Conservation (phyloP, 2,797 vertebrate genomes). For the Neosalanx taihuensis region DNA sequence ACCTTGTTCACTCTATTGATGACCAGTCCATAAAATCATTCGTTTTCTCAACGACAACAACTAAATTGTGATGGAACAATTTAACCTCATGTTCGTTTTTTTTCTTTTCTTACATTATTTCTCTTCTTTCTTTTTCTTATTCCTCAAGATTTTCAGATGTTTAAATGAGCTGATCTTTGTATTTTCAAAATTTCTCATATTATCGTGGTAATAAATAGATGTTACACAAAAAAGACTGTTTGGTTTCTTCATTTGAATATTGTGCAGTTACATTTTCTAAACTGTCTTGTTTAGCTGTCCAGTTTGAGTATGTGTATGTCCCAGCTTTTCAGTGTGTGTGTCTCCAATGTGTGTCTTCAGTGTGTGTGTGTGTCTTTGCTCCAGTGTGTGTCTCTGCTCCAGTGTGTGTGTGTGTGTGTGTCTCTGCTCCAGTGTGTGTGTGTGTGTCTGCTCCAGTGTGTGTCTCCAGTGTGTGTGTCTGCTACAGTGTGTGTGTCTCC, state of each 20-base stretch:
- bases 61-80: conserved; percentile 69
- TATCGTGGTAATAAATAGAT: conserved; percentile 83
- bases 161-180: conserved; percentile 81
- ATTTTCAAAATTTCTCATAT: conserved; percentile 84
- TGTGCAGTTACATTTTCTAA: no score
- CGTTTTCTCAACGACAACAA: conserved; percentile 49
- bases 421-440: no score
- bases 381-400: no score
- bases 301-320: no score
- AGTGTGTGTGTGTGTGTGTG: no score
- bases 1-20: conserved; percentile 49
- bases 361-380: no score
- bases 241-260: conserved; percentile 10
- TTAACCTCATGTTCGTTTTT: conserved; percentile 75
- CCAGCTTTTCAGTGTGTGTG: no score
- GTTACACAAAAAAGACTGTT: conserved; percentile 59
- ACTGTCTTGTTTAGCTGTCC: no score
- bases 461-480: no score
- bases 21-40: conserved; percentile 55
- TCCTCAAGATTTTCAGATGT: conserved; percentile 72
- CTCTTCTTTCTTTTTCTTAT: conserved; percentile 59
- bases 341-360: no score
- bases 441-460: no score
- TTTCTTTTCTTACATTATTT: conserved; percentile 73
- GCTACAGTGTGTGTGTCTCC: not conserved